Base-by-base conservation (phyloP, 2,113 vertebrate species). In the Ceratotherium simum region DNA sequence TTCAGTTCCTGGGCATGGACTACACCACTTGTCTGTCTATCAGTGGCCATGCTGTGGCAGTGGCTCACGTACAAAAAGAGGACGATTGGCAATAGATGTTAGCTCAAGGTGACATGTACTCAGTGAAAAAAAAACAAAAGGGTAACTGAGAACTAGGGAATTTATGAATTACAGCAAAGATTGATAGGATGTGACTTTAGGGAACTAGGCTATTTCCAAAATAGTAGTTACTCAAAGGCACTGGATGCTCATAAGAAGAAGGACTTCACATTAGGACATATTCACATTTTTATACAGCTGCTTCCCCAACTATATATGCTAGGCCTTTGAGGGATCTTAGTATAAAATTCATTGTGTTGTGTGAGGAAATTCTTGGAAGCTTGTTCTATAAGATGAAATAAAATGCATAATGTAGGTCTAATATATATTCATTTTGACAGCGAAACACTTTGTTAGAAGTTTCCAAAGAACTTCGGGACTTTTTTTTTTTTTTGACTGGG, bases 301-400 rank as follows among this genome's bases (percentile, higher is more conserved):
- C 4, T 97, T 92, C 39, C 64, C 16, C 8, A 69, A 39, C 8
- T 93, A 33, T 48, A 75, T 88, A 33, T 79, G 16, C 18, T 79
- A 60, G 20, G 1, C 27, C 6, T 95, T 90, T 92, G 46, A 73
- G 33, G 18, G 5, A 8, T 54, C 13, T 95, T 83, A 29, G 36
- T 79, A 25, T 80, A 82, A 86, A 92, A 81, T 76, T 60, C 17
- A 20, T 58, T 73, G 3, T 58, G 9, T 13, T 84, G 27, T 84
- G 20, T 75, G 16, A 81, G 12, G n/a, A 85, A 76, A 85, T 25
- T 18, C 23, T 64, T 88, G 21, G 1, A 80, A 7, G 9, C 13
- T 42, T 90, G 36, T 94, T 96, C 5, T 27, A 51, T 81, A 48
- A 97, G 84, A 73, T 70, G 86, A 82, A 95, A 92, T 14, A 78